Evolutionary conservation across 2,888 invertebrate species (phyloP).

Genomic region (Phyllotreta cruciferae): DNA sequence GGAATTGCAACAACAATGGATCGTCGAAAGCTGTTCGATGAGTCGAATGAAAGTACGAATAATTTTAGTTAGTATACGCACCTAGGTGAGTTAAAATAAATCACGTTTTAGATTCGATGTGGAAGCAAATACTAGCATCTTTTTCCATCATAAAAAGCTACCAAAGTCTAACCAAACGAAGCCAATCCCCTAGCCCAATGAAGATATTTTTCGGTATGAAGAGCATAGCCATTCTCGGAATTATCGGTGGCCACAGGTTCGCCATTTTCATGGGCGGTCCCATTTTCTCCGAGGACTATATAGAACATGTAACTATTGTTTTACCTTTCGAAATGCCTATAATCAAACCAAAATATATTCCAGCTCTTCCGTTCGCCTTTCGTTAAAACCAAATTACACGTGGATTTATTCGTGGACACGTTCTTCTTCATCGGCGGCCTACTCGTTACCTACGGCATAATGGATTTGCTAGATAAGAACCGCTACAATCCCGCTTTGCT

Average conservation of each 20-base stretch:
- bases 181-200: constrained; percentile 58
- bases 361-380: constrained; percentile 56
- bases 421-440: constrained; percentile 70
- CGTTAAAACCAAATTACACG: constrained; percentile 63
- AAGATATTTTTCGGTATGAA: constrained; percentile 66
- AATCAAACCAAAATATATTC: constrained; percentile 23
- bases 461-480: constrained; percentile 58
- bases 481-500: constrained; percentile 61
- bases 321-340: no score
- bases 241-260: constrained; percentile 64
- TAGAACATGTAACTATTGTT: no score
- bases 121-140: no score
- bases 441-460: constrained; percentile 62
- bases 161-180: constrained; percentile 57
- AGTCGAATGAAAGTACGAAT: constrained; percentile 7
- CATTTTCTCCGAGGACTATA: no score
- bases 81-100: background rate
- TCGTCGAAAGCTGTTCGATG: background rate
- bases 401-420: constrained; percentile 70
- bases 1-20: background rate
- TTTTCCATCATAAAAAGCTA: constrained; percentile 48
- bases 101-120: background rate
- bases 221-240: constrained; percentile 64
- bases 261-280: no score
- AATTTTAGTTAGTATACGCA: background rate